Base-by-base conservation (phyloP, 2,888 invertebrate genomes). In the Tiliacea citrago region DNA sequence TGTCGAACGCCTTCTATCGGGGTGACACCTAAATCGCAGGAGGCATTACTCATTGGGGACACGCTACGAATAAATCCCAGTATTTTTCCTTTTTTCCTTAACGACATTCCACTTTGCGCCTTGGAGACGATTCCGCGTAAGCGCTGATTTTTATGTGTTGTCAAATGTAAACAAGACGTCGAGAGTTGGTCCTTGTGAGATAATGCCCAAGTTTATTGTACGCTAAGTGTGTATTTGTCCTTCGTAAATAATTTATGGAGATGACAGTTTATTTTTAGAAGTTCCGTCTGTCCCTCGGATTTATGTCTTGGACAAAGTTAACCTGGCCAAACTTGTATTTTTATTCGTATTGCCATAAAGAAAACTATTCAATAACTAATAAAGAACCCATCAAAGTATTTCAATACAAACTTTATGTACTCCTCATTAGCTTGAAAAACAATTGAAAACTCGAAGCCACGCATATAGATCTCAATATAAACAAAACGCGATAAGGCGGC, bases 1-100 rank as follows among this genome's bases (percentile, higher is more conserved):
- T 86, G 80, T 85, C 87, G 85, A 84, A 88, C 84, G 88, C 83
- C 73, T 81, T 85, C 86, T 83, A 83, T 90, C 90, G 88, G 86
- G 83, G 87, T 90, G 88, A 87, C 89, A 89, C 85, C 86, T 89
- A 90, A 92, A 92, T 93, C 92, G 90, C 89, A 87, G 86, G 88
- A 89, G 90, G 88, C 92, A 93, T 93, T 92, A 93, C 89, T 93
- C 92, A 93, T 91, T 90, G 90, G 90, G 90, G 90, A 91, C 90
- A 86, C 87, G 86, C 85, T 76, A 81, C 84, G 88, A 90, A 90
- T 89, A 91, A 89, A 89, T 88, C 88, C 86, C 85, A 83, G 87
- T 85, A 86, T 89, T 89, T 86, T 88, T 88, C 86, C 86, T 84
- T 86, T 88, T 90, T 88, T 84, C 90, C 87, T 88, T 86, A 86